Conservation (phyloP, 2,797 vertebrate species). For the Capromys pilorides region DNA sequence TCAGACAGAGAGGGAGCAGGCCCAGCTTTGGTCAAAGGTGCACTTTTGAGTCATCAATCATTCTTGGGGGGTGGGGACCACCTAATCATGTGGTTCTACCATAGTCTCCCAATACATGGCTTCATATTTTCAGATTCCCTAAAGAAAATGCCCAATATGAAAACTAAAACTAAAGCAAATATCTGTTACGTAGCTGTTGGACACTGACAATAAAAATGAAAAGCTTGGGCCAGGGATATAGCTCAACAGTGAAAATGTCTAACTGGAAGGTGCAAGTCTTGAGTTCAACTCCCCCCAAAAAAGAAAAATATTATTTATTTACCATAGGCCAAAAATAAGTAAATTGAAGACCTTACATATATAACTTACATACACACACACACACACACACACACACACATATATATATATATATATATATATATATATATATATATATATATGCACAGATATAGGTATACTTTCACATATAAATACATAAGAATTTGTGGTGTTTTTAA, state of each 20-base stretch:
- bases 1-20: neutral
- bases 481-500: neutral
- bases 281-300: neutral
- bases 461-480: neutral
- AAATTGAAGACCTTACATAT: neutral
- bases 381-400: too few species aligned
- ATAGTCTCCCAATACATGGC: neutral
- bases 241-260: too few species aligned
- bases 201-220: neutral
- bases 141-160: neutral
- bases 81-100: neutral
- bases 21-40: neutral
- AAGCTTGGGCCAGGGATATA: neutral
- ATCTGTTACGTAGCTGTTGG: neutral
- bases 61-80: neutral
- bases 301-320: neutral
- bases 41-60: neutral
- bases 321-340: neutral
- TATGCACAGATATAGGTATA: neutral
- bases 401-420: too few species aligned
- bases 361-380: neutral
- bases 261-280: too few species aligned
- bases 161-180: conserved; percentile 20
- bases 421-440: too few species aligned
- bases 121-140: neutral